These are phyloP conservation scores for Trichomycterus rosablanca DNA, from an alignment of 2,113 vertebrate genomes.

Conservation along the genomic window DNA sequence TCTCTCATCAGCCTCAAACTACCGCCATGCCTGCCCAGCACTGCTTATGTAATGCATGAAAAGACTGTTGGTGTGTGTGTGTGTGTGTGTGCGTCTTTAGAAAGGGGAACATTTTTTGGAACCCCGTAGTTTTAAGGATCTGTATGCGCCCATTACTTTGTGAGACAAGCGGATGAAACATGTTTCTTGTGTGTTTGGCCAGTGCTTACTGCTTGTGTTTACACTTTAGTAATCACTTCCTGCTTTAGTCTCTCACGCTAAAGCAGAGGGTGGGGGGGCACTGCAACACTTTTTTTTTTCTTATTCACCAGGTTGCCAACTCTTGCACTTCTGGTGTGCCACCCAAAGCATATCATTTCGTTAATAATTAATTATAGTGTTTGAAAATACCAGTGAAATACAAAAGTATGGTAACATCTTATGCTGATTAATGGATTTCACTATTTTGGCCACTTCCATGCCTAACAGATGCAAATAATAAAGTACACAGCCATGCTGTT, in stretches of 20 bases:
- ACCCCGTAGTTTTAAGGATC: not conserved
- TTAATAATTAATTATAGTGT: too few relatives aligned
- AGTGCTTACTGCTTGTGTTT: constrained; percentile 61
- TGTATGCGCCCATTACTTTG: constrained; percentile 14
- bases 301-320: constrained; percentile 1
- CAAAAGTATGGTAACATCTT: too few relatives aligned
- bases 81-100: constrained; percentile 13
- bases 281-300: not conserved
- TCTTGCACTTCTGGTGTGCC: not conserved
- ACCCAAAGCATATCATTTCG: not conserved
- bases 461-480: too few relatives aligned
- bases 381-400: too few relatives aligned
- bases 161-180: constrained; percentile 41
- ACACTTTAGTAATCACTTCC: constrained; percentile 66
- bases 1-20: constrained; percentile 63
- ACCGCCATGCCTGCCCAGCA: constrained; percentile 50
- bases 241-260: constrained; percentile 58
- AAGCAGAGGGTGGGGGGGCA: constrained; percentile 33
- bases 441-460: too few relatives aligned
- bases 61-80: constrained; percentile 22
- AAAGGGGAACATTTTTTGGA: constrained; percentile 2
- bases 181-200: constrained; percentile 59
- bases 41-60: constrained; percentile 55
- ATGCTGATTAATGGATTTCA: too few relatives aligned
- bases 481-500: too few relatives aligned